Conservation (phyloP, 1,140 invertebrate genomes). For the Nephila pilipes region DNA sequence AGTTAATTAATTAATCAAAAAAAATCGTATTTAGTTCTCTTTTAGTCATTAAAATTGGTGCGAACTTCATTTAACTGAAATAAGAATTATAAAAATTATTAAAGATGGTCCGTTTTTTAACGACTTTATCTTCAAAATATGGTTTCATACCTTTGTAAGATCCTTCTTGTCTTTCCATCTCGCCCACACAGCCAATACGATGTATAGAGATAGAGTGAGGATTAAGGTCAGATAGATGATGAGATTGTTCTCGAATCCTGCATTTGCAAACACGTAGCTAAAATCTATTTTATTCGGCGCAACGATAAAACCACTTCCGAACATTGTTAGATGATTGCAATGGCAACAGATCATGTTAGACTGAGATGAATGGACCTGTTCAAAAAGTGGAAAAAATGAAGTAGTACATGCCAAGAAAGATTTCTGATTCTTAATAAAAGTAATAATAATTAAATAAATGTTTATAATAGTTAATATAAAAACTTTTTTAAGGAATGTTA, state of each 20-base stretch:
- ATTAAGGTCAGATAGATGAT: constrained; percentile 70
- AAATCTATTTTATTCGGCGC: constrained; percentile 82
- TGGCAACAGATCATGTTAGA: constrained; percentile 60
- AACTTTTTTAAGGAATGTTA: no score
- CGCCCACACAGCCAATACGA: constrained; percentile 55
- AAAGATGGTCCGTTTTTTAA: no score
- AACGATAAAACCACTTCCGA: constrained; percentile 81
- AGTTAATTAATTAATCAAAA: no score
- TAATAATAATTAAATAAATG: no score
- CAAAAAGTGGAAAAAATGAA: no score
- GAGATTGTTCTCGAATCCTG: constrained; percentile 68
- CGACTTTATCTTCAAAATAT: neutral
- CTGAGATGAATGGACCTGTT: constrained; percentile 56
- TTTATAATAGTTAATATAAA: no score
- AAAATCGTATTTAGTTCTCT: no score
- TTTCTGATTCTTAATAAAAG: no score
- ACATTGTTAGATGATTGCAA: constrained; percentile 81
- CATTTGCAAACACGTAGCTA: constrained; percentile 81
- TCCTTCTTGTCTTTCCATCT: constrained; percentile 75
- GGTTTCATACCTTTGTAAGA: constrained; percentile 39
- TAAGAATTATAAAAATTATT: no score
- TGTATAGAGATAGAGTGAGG: constrained; percentile 38
- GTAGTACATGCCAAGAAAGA: no score
- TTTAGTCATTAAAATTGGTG: no score
- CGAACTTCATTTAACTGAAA: no score